phyloP scores from a whole-genome alignment of 2,797 vertebrate genomes.

The Pteropus rufus region DNA sequence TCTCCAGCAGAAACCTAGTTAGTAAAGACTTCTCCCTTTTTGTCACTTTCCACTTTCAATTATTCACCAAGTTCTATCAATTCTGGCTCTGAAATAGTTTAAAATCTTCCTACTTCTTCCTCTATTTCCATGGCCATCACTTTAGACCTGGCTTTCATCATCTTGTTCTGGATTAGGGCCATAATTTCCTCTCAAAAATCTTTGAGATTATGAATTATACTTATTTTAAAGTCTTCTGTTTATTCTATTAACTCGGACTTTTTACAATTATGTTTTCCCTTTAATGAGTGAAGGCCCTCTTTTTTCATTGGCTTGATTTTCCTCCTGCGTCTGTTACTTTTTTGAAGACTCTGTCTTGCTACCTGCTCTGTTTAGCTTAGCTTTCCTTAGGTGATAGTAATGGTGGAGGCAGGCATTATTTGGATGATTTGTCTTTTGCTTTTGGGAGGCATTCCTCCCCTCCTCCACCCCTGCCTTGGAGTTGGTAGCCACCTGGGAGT shows the following conservation, averaged over 20 bases:
- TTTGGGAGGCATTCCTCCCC: background rate
- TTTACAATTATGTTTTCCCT: background rate
- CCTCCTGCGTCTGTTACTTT: background rate
- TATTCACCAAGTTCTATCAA: background rate
- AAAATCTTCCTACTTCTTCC: background rate
- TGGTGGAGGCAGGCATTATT: background rate
- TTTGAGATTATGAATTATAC: background rate
- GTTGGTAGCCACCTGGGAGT: background rate
- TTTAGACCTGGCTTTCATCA: background rate
- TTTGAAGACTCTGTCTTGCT: background rate
- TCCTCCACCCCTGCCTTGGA: background rate
- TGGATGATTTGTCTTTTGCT: background rate
- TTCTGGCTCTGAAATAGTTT: background rate
- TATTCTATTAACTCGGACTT: background rate
- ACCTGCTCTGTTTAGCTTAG: background rate
- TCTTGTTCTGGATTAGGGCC: background rate
- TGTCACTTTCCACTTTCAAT: background rate
- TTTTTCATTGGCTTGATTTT: background rate
- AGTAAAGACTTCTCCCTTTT: background rate
- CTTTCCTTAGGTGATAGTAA: background rate
- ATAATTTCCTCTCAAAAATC: background rate
- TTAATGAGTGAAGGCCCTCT: background rate
- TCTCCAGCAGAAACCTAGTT: background rate
- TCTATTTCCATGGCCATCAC: background rate
- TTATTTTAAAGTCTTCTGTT: background rate